Conservation (phyloP, 1,140 invertebrate genomes). For the Atta texana region DNA sequence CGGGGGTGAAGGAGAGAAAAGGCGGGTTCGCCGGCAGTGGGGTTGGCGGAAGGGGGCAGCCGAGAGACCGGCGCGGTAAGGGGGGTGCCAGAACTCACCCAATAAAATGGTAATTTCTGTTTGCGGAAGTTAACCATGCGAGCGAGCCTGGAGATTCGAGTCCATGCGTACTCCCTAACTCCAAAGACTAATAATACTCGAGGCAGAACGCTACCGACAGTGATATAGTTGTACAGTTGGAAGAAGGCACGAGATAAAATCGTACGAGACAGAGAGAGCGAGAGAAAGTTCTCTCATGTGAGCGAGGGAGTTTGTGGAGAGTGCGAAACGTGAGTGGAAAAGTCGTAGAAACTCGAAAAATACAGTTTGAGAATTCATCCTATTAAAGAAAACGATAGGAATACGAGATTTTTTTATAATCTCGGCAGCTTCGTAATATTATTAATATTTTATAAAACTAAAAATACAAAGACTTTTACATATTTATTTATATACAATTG, state of each 20-base stretch:
- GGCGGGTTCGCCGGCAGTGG: conserved; percentile 50
- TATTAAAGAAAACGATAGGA: conserved; percentile 9
- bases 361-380: conserved; percentile 51
- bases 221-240: conserved; percentile 77
- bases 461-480: background rate
- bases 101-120: conserved; percentile 89
- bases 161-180: conserved; percentile 85
- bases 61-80: conserved; percentile 77
- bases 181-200: conserved; percentile 83
- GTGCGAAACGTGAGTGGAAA: conserved; percentile 58
- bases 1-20: conserved; percentile 66
- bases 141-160: conserved; percentile 85
- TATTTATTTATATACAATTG: background rate
- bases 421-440: background rate
- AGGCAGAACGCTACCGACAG: conserved; percentile 79
- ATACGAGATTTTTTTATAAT: conserved; percentile 39
- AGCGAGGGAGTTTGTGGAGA: conserved; percentile 55
- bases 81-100: conserved; percentile 85
- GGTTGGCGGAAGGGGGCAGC: conserved; percentile 64
- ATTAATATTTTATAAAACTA: background rate
- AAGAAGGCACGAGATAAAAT: conserved; percentile 51
- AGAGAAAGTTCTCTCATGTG: conserved; percentile 25
- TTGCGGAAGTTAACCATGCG: conserved; percentile 87
- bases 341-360: conserved; percentile 59
- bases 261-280: conserved; percentile 26